Base-by-base conservation (phyloP, 2,797 vertebrate genomes). In the Macropus fuliginosus region DNA sequence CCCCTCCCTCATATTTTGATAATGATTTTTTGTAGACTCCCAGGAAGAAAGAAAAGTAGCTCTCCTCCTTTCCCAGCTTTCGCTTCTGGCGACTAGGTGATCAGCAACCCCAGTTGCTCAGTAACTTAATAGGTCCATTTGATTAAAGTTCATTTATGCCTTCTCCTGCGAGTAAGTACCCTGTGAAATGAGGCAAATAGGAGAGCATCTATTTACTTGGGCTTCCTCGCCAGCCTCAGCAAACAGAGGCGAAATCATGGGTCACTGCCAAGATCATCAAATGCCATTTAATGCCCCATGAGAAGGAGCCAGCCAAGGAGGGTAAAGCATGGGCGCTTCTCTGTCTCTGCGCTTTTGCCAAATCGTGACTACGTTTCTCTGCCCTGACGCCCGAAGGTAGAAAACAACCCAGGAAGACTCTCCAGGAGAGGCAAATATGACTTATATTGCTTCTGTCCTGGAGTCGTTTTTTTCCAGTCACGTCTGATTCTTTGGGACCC, bases 121-220 rank as follows among this genome's bases (percentile, higher is more conserved):
- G 92, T 46, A 92, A 96, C 90, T 95, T 90, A 94, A 97, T 0
- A 0, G 1, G 6, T 40, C 91, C 74, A 95, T 96, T 96, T 95
- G 14, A 96, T 94, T 96, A 96, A 93, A 90, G 93, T 94, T 97
- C 90, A 4, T 97, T 97, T 96, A 31, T 94, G 56, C 81, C 74
- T 96, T 96, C 94, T 94, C 52, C 74, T 50, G 40, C 46, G 74
- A 81, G 14, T 92, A 95, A 92, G 74, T 74, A 40, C 56, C 92
- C 93, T 91, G 62, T 54, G 92, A 96, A 94, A 92, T 27, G 92
- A 94, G 93, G 94, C 92, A 93, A 93, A 93, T 3, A 94, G 87
- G 29, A 91, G 50, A 93, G 52, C 28, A n/a, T 56, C 92, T 9
- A 1, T 94, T 91, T 66, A 74, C 93, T 18, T 28, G 55, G 90